phyloP scores from a whole-genome alignment of 1,140 invertebrate genomes.

The Hyposmocoma kahamanoa region DNA sequence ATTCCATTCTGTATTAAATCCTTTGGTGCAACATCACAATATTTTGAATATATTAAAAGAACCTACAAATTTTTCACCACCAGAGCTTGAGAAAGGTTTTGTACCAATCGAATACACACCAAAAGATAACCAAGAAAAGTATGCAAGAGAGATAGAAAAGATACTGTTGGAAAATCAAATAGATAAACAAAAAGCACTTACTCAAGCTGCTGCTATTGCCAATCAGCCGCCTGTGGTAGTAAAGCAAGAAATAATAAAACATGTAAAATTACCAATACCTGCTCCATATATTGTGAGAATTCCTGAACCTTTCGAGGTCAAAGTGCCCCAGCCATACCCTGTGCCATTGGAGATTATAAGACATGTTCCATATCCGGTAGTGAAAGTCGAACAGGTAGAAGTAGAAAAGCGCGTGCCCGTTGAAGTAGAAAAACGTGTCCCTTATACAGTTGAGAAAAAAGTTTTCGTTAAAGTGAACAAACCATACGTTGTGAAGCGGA shows the following conservation, averaged over 20 bases:
- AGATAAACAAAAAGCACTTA: constrained; percentile 26
- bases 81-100: constrained; percentile 1
- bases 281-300: constrained; percentile 27
- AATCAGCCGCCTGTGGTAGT: background rate
- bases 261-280: constrained; percentile 24
- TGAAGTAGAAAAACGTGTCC: constrained; percentile 21
- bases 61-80: background rate
- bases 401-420: constrained; percentile 17
- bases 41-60: background rate
- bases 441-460: constrained; percentile 18
- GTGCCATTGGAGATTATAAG: constrained; percentile 28
- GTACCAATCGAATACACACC: constrained; percentile 19
- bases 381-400: constrained; percentile 23
- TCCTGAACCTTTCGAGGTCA: constrained; percentile 27
- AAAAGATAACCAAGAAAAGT: constrained; percentile 28
- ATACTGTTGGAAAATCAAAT: constrained; percentile 18
- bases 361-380: constrained; percentile 23
- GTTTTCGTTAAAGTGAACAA: constrained; percentile 20
- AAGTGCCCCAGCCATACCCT: constrained; percentile 29
- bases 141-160: constrained; percentile 30
- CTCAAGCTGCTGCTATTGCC: constrained; percentile 15
- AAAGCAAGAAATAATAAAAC: constrained; percentile 16
- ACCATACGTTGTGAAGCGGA: constrained; percentile 19
- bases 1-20: background rate
- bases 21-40: background rate